Base-by-base conservation (phyloP, 2,113 vertebrate genomes). In the Lasiurus borealis region DNA sequence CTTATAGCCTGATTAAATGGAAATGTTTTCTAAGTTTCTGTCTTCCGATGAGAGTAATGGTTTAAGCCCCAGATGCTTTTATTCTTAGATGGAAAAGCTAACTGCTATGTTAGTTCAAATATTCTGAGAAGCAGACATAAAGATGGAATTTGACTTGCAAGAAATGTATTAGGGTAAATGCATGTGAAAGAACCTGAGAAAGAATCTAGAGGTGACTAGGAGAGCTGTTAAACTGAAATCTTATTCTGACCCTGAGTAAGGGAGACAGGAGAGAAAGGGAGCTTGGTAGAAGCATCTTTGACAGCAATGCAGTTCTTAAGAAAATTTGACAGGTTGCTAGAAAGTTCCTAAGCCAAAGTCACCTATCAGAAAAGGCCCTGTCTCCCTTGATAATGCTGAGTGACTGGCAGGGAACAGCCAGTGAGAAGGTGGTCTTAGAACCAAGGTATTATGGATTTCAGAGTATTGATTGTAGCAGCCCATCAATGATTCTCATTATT, bases 21-120 rank as follows among this genome's bases (percentile, higher is more conserved):
- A 23, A 93, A 68, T 93, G 40, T 85, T 95, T 95, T 82, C 85
- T 90, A 50, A 91, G 44, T 96, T 96, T 95, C 83, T 95, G 18
- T 80, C 90, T 91, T 86, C 84, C 86, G 76, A 64, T 89, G 57
- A 91, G 52, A n/a, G 36, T 68, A 95, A 76, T 93, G 59, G 8
- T 93, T 94, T 89, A 90, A 72, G 57, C 54, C 66, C 92, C 52
- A 34, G 50, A 81, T 50, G 29, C 34, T 89, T 64, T 89, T 86
- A 76, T 31, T 94, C 68, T 85, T 92, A 88, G 76, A 71, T 95
- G 85, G 69, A 91, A 90, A 96, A 21, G 29, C 29, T 90, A 52
- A 48, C 71, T 95, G 16, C 73, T 83, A 25, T 88, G 27, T 86
- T 92, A 90, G 48, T 85, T 90, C 29, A 90, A 34, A 12, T 89